Conservation (phyloP, 1,140 invertebrate genomes). For the Lamellibrachia luymesi region DNA sequence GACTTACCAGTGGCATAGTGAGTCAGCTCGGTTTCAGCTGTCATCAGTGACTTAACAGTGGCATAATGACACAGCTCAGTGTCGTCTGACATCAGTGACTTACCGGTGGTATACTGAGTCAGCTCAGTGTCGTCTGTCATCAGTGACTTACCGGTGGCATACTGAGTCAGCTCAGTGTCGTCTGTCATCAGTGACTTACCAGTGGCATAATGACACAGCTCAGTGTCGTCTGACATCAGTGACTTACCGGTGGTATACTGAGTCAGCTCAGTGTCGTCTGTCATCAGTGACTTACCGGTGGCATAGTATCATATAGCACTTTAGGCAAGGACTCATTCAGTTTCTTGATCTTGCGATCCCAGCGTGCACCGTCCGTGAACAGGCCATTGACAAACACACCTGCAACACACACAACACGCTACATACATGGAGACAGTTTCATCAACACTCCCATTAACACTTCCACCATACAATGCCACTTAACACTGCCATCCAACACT, state of each 20-base stretch:
- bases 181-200: conserved; percentile 57
- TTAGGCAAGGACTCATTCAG: conserved; percentile 81
- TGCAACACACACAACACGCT: conserved; percentile 33
- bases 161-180: background rate
- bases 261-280: background rate
- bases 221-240: background rate
- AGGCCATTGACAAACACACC: conserved; percentile 59
- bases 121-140: background rate
- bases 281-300: conserved; percentile 63
- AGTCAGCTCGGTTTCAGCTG: no score
- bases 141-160: background rate
- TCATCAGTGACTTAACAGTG: no score
- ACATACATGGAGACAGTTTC: background rate
- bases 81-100: no score
- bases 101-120: no score
- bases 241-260: background rate
- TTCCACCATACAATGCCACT: background rate
- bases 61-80: no score
- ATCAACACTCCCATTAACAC: background rate
- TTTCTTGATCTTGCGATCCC: conserved; percentile 56
- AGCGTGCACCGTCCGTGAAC: conserved; percentile 61
- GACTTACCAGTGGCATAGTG: no score
- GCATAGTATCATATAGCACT: conserved; percentile 77
- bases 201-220: conserved; percentile 69
- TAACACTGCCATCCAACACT: background rate